Percentiles rank a stretch among this genome's conserved stretches.
phyloP scores from a whole-genome alignment of 1,140 invertebrate genomes.

The Diorhabda carinulata region DNA sequence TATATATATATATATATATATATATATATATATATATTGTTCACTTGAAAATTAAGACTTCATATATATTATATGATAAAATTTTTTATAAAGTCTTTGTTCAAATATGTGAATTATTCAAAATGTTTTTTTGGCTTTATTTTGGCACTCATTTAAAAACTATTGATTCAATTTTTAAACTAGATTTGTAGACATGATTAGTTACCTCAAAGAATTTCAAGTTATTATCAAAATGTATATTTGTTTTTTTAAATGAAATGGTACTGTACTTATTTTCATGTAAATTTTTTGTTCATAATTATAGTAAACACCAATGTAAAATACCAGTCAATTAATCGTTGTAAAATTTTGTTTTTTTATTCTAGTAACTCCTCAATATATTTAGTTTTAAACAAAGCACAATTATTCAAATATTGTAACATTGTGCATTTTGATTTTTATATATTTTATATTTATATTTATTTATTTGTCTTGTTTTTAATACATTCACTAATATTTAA shows the following conservation, averaged over 20 bases:
- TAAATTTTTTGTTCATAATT: conserved; percentile 29
- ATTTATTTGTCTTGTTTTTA: conserved; percentile 32
- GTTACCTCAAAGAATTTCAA: conserved; percentile 36
- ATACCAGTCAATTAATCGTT: conserved; percentile 36
- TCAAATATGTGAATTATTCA: too few species aligned
- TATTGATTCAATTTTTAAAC: too few species aligned
- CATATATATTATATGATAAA: too few species aligned
- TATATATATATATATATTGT: too few species aligned
- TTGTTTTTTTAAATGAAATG: conserved; percentile 22
- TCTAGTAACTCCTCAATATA: background rate
- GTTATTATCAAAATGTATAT: conserved; percentile 23
- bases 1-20: too few species aligned
- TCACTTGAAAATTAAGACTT: too few species aligned
- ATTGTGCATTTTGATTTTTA: conserved; percentile 16
- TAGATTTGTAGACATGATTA: conserved; percentile 24
- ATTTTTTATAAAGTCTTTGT: too few species aligned
- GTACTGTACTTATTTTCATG: conserved; percentile 36
- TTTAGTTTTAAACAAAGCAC: conserved; percentile 10
- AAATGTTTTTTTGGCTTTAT: too few species aligned
- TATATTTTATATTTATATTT: conserved; percentile 31
- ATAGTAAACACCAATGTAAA: conserved; percentile 28
- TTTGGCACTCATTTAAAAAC: too few species aligned
- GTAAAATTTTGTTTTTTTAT: conserved; percentile 18
- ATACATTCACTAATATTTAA: conserved; percentile 25
- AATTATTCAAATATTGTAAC: conserved; percentile 7